These are phyloP conservation scores for Biston betularia DNA, from an alignment of 2,888 invertebrate species.

Conservation along the genomic window DNA sequence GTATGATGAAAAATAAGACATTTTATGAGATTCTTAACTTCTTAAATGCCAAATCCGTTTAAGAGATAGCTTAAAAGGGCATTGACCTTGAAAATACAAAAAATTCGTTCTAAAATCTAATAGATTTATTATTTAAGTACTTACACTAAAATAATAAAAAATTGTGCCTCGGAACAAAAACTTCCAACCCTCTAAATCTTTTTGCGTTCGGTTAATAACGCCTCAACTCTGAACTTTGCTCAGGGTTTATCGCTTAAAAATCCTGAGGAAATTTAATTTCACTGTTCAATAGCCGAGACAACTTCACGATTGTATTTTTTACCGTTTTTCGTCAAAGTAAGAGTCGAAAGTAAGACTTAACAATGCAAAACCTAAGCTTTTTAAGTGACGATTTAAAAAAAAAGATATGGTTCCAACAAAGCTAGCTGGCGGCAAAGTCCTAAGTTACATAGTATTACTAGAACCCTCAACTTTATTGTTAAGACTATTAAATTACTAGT, in stretches of 20 bases:
- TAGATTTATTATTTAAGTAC: not conserved
- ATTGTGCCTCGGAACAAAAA: constrained; percentile 8
- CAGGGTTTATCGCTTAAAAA: constrained; percentile 34
- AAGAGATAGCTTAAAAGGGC: not conserved
- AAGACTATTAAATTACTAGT: too few relatives aligned
- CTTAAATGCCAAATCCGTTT: not conserved
- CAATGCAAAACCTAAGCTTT: too few relatives aligned
- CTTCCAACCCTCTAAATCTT: constrained; percentile 19
- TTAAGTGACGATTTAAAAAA: too few relatives aligned
- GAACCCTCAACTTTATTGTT: too few relatives aligned
- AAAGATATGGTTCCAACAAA: too few relatives aligned
- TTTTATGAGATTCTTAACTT: not conserved
- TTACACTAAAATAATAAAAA: constrained; percentile 7
- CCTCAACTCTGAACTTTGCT: constrained; percentile 40
- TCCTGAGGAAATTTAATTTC: constrained; percentile 36
- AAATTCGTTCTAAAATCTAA: constrained; percentile 3
- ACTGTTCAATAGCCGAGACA: constrained; percentile 34
- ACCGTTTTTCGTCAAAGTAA: not conserved
- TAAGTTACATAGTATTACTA: too few relatives aligned
- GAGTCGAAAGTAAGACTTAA: not conserved
- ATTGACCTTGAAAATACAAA: constrained; percentile 11
- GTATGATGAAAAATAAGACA: too few relatives aligned
- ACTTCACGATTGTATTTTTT: constrained; percentile 17
- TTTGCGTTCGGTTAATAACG: constrained; percentile 23
- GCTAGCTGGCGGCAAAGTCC: too few relatives aligned